phyloP scores from a whole-genome alignment of 2,113 vertebrate species.

The Theristicus caerulescens region DNA sequence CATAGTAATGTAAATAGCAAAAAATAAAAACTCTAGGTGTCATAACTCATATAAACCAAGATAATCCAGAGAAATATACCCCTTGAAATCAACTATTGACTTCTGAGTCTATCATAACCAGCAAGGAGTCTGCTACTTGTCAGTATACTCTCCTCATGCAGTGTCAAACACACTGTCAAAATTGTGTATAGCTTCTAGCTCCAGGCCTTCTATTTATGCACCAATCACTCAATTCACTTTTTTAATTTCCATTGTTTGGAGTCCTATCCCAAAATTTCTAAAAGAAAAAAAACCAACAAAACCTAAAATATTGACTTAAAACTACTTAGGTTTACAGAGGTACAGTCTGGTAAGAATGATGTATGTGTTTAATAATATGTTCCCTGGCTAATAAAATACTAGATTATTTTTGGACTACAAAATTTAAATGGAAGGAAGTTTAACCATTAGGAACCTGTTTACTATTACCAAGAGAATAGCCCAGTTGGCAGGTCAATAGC shows the following conservation, averaged over 20 bases:
- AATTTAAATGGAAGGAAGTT: constrained; percentile 60
- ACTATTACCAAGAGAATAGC: constrained; percentile 42
- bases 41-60: constrained; percentile 6
- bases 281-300: not conserved
- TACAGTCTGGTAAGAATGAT: constrained; percentile 53
- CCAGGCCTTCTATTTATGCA: not conserved
- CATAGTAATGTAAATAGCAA: not conserved
- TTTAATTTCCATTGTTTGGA: constrained; percentile 23
- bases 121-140: constrained; percentile 12
- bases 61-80: not conserved
- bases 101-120: not conserved
- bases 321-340: constrained; percentile 24
- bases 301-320: not conserved
- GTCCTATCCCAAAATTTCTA: not conserved
- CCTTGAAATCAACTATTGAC: constrained; percentile 22
- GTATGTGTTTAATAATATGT: constrained; percentile 64
- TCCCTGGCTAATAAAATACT: constrained; percentile 64
- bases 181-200: not conserved
- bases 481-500: constrained; percentile 52
- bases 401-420: constrained; percentile 55
- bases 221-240: not conserved
- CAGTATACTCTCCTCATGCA: not conserved
- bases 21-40: not conserved
- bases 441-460: constrained; percentile 57
- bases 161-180: constrained; percentile 29